Conservation (phyloP, 2,888 invertebrate species). For the Cetonia aurata region DNA sequence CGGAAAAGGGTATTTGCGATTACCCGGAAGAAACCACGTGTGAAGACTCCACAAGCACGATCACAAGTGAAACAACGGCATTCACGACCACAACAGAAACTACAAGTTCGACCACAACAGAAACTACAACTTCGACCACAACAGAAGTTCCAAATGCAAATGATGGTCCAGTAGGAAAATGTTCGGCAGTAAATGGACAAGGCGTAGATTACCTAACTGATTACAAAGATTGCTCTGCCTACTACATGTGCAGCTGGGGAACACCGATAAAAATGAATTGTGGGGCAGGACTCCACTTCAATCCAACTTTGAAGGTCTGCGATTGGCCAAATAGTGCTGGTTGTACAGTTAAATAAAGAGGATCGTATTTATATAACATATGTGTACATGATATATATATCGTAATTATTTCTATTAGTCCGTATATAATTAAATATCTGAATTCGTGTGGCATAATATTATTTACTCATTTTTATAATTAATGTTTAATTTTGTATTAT, state of each 20-base stretch:
- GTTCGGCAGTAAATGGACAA: conserved; percentile 40
- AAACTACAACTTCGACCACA: conserved; percentile 4
- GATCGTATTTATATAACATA: too few relatives aligned
- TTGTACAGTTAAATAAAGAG: conserved; percentile 32
- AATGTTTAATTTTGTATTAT: too few relatives aligned
- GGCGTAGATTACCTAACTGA: conserved; percentile 36
- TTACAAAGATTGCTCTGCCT: conserved; percentile 44
- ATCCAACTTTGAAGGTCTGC: conserved; percentile 40
- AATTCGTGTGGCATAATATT: too few relatives aligned
- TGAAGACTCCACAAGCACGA: neutral
- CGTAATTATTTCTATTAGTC: too few relatives aligned
- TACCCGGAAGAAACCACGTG: conserved; percentile 43
- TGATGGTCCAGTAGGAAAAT: conserved; percentile 34
- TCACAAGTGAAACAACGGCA: neutral
- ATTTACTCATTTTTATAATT: too few relatives aligned
- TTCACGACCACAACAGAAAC: neutral
- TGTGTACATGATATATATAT: too few relatives aligned
- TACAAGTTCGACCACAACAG: neutral
- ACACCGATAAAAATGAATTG: conserved; percentile 41
- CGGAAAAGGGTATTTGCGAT: conserved; percentile 43
- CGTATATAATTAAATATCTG: too few relatives aligned
- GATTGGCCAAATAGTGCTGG: conserved; percentile 44
- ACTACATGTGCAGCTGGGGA: conserved; percentile 45
- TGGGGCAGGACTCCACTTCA: conserved; percentile 42
- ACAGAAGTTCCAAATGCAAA: conserved; percentile 10